A percentile compares a stretch with the other conserved stretches of the same genome.
Conservation (phyloP, 2,113 vertebrate species). For the Lepus timidus region DNA sequence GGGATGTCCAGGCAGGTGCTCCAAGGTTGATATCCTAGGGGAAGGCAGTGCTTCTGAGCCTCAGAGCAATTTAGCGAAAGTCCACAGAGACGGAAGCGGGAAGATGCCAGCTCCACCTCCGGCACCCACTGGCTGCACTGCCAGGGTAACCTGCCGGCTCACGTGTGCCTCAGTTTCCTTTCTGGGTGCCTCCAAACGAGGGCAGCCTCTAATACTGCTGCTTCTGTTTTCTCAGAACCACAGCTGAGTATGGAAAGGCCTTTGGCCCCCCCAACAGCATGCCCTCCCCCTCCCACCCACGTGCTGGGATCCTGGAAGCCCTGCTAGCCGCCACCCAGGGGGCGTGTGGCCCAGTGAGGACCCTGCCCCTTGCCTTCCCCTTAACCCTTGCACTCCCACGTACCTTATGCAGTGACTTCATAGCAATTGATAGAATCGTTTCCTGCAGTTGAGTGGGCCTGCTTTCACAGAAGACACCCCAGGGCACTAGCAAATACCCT, state of each 20-base stretch:
- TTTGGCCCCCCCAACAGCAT: not conserved
- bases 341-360: not conserved
- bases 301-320: not conserved
- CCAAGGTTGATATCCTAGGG: not conserved
- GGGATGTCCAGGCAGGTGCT: not conserved
- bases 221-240: not conserved
- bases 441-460: not conserved
- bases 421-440: not conserved
- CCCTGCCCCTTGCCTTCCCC: not conserved
- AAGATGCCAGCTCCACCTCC: not conserved
- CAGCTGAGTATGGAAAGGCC: not conserved
- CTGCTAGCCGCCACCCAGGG: not conserved
- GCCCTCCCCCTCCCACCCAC: not conserved
- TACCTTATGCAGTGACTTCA: not conserved
- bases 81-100: not conserved
- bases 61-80: not conserved
- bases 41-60: not conserved
- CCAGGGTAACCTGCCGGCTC: not conserved
- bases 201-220: not conserved
- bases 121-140: not conserved
- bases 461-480: not conserved
- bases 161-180: not conserved
- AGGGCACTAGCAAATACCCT: not conserved
- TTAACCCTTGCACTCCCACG: not conserved
- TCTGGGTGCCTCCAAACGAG: not conserved